Conservation (phyloP, 1,140 invertebrate species). For the Scaptomyza graminum region DNA sequence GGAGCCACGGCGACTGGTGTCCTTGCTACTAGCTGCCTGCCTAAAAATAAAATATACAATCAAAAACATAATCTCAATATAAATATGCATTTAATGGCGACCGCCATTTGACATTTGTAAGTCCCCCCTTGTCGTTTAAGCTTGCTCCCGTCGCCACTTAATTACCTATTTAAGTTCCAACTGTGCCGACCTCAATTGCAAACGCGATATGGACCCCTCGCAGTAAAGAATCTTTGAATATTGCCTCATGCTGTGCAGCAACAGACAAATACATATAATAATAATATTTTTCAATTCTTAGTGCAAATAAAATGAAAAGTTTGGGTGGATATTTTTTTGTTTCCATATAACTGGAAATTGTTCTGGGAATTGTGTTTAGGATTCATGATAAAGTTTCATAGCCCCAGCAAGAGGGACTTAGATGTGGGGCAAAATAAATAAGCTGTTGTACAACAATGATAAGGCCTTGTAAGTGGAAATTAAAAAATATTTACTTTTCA, state of each 20-base stretch:
- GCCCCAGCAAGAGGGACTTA: neutral
- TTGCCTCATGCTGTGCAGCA: constrained; percentile 12
- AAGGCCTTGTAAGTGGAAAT: too few species aligned
- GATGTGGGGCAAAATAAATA: neutral
- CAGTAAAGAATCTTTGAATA: constrained; percentile 12
- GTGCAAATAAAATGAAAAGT: constrained; percentile 29
- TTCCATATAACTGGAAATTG: neutral
- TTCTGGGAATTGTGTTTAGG: constrained; percentile 13
- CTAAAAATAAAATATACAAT: constrained; percentile 17
- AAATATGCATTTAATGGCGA: constrained; percentile 65
- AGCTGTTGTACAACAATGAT: too few species aligned
- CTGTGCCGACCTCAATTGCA: constrained; percentile 44
- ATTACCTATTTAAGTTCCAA: constrained; percentile 76
- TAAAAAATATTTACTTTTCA: too few species aligned
- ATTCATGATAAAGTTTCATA: constrained; percentile 11
- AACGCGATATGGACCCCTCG: neutral
- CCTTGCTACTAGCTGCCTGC: constrained; percentile 5
- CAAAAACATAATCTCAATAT: constrained; percentile 50
- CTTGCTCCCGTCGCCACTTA: constrained; percentile 45
- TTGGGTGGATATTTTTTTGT: neutral
- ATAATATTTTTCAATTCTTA: constrained; percentile 21
- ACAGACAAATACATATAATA: neutral
- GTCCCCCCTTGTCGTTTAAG: neutral
- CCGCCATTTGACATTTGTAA: constrained; percentile 38
- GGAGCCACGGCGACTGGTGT: constrained; percentile 18